Base-by-base conservation (phyloP, 2,797 vertebrate genomes). In the Onychomys leucogaster region DNA sequence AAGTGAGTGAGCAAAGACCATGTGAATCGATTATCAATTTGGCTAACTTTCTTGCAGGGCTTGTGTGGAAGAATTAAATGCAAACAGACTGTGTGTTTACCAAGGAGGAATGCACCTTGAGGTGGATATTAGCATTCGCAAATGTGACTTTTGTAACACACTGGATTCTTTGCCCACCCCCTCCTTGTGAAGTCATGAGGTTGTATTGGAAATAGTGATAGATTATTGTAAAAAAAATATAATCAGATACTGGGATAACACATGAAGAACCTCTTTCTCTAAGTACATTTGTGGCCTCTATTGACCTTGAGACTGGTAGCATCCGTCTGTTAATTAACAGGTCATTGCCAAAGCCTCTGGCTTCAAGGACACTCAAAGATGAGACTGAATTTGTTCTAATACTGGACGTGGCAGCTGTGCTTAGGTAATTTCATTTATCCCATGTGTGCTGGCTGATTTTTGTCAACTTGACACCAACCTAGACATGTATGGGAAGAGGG, bases 1-100 rank as follows among this genome's bases (percentile, higher is more conserved):
- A 97, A 97, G 94, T 97, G 96, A 97, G 92, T 97, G 94, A 97
- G 92, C 96, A 98, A 98, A 97, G 97, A 97, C 97, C 97, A 97
- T 97, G 97, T 96, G 96, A 98, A 97, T 98, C 87, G 97, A 98
- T 98, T 96, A 97, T 95, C 95, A 96, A 97, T 97, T 97, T 97
- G 95, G 95, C 90, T 95, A 96, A 94, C 94, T 97, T 96, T 97
- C 92, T 97, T 88, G 59, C 49, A 92, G 86, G 76, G 93, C 90
- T 98, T 93, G 88, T 96, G 94, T 93, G 94, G 94, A 91, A 96
- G 96, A 96, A 98, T 98, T 96, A 97, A 98, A 98, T 96, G 93
- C 98, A 97, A 98, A 97, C 94, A 97, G 98, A 97, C 89, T 94
- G 73, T 49, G n/a, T 96, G 95, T 98, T 98, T 98, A 98, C 89